Base-by-base conservation (phyloP, 2,888 invertebrate genomes). In the Sesia bembeciformis region DNA sequence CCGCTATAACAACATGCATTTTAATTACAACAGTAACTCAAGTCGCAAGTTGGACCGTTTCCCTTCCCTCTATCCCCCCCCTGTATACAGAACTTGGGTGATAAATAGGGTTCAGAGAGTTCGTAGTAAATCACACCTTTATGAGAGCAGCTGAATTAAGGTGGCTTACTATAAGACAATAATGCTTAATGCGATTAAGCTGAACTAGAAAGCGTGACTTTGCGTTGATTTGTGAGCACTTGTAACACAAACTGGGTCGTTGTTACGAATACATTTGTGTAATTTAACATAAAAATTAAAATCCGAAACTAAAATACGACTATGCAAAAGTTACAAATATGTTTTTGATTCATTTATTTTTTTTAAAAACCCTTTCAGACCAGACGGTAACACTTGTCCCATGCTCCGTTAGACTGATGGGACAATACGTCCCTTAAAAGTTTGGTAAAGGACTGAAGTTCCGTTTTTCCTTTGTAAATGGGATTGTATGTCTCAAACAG, bases 101-200 rank as follows among this genome's bases (percentile, higher is more conserved):
- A 70, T 70, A 68, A 73, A 76, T 76, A 72, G 71, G 69, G 68
- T 58, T 63, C 57, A 60, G 53, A 56, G 61, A 56, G 55, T 54
- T 39, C 39, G 55, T 58, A 67, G 63, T 77, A 76, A 74, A 74
- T 77, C 75, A 74, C 66, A 70, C 69, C 70, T 72, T 75, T 73
- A 68, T 70, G 69, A 67, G 59, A 60, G 62, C 59, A 59, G 58
- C 58, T 58, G 57, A 58, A 59, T 56, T 57, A 58, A 56, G 50
- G 38, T 38, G 50, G 50, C 50, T 50, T 39, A 39, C 38, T 38
- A 50, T 50, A 50, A 39, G 50, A 50, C 46, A 46, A 46, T 46
- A 46, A 46, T 46, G 46, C n/a, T 46, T 7, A 46, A 46, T 46
- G 46, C 46, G 46, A 23, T n/a, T 46, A 46, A 46, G n/a, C 46